Base-by-base conservation (phyloP, 2,888 invertebrate genomes). In the Morpho achilles region DNA sequence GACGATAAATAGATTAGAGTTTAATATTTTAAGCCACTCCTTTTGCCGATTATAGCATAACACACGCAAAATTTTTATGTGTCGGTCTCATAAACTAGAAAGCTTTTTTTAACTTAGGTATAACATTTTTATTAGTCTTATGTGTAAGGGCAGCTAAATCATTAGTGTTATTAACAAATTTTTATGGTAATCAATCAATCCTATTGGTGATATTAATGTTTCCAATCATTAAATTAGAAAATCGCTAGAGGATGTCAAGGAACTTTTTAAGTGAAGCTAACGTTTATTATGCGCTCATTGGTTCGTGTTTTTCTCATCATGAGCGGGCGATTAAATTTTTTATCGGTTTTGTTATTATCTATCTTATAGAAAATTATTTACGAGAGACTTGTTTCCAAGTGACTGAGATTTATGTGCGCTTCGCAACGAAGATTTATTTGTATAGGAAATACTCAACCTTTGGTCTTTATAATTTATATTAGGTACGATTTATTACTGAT, bases 171-270 rank as follows among this genome's bases (percentile, higher is more conserved):
- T 56, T 41, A 56, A 48, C 5, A 7, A 23, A 10, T 60, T 49
- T 50, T 51, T 52, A 48, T 10, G 1, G 43, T 22, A 7, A 43
- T 42, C 49, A 52, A 56, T 48, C 52, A 46, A 32, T 45, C 8
- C 8, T 50, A 42, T 16, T n/a, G 43, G 32, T 32, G 32, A 49
- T 49, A 16, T 9, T 49, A 46, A 22, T 40, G 10, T 45, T 53
- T 53, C 48, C 43, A n/a, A 45, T 53, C 39, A 53, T 53, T 22
- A 43, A 46, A 42, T 58, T 46, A 54, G 49, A 47, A 39, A 58
- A 47, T 32, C 16, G 32, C 46, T 41, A 50, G 45, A 53, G 22
- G 43, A 10, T 54, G 40, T 41, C 48, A 44, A 16, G 44, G 22
- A 48, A n/a, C 32, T 45, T 50, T 45, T 50, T 45, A 53, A 39